Conservation (phyloP, 2,888 invertebrate genomes). For the Dryomyza anilis region DNA sequence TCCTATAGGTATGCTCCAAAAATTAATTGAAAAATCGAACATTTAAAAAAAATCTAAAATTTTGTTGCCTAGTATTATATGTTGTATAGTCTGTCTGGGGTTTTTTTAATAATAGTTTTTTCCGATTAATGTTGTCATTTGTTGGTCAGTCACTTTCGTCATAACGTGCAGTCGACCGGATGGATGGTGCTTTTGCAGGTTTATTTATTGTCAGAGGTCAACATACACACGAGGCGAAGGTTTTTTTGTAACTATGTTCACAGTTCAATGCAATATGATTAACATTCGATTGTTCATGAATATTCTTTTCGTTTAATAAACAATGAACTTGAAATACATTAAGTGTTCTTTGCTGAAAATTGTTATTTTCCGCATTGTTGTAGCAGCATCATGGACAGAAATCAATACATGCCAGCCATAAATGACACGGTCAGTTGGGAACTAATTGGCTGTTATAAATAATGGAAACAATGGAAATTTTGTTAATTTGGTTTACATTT, state of each 20-base stretch:
- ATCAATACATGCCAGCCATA: not conserved
- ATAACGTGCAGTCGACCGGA: not conserved
- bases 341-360: not conserved
- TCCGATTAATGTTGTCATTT: not conserved
- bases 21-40: too few relatives aligned
- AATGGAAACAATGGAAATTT: too few relatives aligned
- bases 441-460: constrained; percentile 14
- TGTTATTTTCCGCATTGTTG: not conserved
- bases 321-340: constrained; percentile 3
- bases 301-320: not conserved
- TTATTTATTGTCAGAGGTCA: not conserved
- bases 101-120: not conserved
- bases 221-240: constrained; percentile 25
- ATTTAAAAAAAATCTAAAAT: too few relatives aligned
- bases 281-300: not conserved
- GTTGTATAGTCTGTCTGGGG: not conserved
- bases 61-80: too few relatives aligned
- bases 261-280: not conserved
- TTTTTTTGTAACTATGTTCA: constrained; percentile 7
- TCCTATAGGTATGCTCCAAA: too few relatives aligned
- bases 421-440: constrained; percentile 28
- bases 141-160: not conserved
- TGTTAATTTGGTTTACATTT: too few relatives aligned
- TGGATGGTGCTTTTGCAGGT: not conserved
- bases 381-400: not conserved